Evolutionary conservation across 1,140 invertebrate genomes (phyloP).

Genomic region (Melitaea cinxia): DNA sequence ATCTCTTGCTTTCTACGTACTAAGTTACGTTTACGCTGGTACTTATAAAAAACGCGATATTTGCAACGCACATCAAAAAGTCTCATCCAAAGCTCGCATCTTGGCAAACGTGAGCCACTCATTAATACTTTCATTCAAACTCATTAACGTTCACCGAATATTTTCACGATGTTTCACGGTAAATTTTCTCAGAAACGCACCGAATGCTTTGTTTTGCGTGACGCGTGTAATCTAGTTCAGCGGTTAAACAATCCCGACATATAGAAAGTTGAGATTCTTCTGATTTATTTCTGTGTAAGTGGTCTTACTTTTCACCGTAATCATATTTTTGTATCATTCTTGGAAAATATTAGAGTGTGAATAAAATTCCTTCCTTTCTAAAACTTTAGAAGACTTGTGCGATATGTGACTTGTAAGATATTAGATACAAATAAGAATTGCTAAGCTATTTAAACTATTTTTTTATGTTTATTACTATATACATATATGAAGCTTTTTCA

Average conservation of each 20-base stretch:
- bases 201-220: conserved; percentile 4
- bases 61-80: background rate
- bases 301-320: background rate
- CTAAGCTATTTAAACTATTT: no score
- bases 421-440: no score
- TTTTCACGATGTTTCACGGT: background rate
- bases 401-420: no score
- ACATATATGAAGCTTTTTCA: no score
- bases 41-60: no score
- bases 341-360: background rate
- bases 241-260: background rate
- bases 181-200: background rate
- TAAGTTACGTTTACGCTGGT: no score
- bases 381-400: no score
- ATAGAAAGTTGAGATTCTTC: background rate
- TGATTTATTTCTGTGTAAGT: background rate
- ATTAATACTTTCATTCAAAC: background rate
- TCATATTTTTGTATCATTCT: background rate
- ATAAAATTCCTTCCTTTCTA: no score
- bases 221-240: conserved; percentile 6
- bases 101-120: background rate
- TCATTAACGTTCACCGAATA: conserved; percentile 11
- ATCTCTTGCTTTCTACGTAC: no score
- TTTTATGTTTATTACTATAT: no score
- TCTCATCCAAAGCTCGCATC: background rate